Evolutionary conservation across 2,113 vertebrate genomes (phyloP), one percentile per base, ranked within the genome.

Genomic region (Odontophorus gujanensis): DNA sequence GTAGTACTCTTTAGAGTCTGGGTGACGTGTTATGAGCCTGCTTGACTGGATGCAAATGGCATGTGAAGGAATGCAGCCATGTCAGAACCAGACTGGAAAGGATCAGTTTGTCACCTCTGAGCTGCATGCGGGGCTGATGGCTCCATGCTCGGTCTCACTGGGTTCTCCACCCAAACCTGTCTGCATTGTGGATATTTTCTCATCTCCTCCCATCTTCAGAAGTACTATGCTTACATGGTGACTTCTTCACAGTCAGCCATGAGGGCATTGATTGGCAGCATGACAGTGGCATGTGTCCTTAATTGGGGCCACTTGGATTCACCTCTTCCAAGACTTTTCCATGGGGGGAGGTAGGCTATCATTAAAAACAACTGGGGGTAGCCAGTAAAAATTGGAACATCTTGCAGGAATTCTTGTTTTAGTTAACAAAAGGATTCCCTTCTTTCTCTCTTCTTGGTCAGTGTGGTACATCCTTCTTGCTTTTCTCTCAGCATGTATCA

Each of bases 111-210:
- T 53, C 21, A 45, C 74, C 21, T 19, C 42, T 16, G 74, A 81
- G 25, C 71, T 96, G 97, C 97, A 97, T 96, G 97, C 11, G 51
- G 66, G 43, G 68, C 77, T 94, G 89, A 59, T 16, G 42, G 25
- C 30, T 80, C 87, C 63, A 12, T 69, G 12, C 53, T 68, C 14
- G 0, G 5, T 81, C 93, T 63, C 86, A 17, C 32, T 59, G 81
- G 40, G 21, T 32, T 84, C 81, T 89, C 24, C 73, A 69, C 47
- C 62, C 85, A 71, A n/a, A 2, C 24, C 48, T 91, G 30, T 91
- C 78, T 92, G 62, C 57, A 45, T 48, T 61, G 93, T 77, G 77
- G 67, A 7, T 78, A 38, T 89, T 94, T 62, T 81, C 76, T 62
- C 74, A 58, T 73, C 81, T 81, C 36, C 17, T 88, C 17, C 21